Conservation (phyloP, 2,113 vertebrate species). For the Aptenodytes patagonicus region DNA sequence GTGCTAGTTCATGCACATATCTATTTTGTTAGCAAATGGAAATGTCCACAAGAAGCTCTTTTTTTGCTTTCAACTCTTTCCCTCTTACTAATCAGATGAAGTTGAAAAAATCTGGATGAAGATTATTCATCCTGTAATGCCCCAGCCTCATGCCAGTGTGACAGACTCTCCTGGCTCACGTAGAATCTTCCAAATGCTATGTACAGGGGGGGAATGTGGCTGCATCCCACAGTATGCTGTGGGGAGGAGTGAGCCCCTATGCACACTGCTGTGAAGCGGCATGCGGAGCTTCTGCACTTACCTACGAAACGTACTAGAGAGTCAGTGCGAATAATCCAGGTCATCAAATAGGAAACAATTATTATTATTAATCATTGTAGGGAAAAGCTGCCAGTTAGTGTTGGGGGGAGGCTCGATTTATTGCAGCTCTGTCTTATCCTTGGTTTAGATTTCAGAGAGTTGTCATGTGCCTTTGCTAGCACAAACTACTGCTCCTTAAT, state of each 20-base stretch:
- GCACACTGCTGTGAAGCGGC: background rate
- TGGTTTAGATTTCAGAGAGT: background rate
- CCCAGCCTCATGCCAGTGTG: background rate
- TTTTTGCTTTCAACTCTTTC: background rate
- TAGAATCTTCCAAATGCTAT: background rate
- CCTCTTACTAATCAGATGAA: conserved; percentile 8
- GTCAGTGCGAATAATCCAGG: background rate
- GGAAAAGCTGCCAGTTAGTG: background rate
- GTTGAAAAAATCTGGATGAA: background rate
- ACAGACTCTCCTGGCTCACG: background rate
- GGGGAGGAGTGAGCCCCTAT: background rate
- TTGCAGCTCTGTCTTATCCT: background rate
- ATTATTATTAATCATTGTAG: background rate
- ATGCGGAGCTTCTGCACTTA: background rate
- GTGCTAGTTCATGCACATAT: background rate
- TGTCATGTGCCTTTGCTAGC: background rate
- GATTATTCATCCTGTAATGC: background rate
- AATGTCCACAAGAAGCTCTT: conserved; percentile 14
- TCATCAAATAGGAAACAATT: background rate
- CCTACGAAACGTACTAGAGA: rapidly evolving
- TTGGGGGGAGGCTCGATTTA: background rate
- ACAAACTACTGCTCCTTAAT: background rate
- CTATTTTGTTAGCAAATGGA: conserved; percentile 51
- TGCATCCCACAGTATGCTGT: rapidly evolving
- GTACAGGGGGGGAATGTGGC: rapidly evolving